Evolutionary conservation across 2,113 vertebrate species (phyloP).

Genomic region (Brienomyrus brachyistius): DNA sequence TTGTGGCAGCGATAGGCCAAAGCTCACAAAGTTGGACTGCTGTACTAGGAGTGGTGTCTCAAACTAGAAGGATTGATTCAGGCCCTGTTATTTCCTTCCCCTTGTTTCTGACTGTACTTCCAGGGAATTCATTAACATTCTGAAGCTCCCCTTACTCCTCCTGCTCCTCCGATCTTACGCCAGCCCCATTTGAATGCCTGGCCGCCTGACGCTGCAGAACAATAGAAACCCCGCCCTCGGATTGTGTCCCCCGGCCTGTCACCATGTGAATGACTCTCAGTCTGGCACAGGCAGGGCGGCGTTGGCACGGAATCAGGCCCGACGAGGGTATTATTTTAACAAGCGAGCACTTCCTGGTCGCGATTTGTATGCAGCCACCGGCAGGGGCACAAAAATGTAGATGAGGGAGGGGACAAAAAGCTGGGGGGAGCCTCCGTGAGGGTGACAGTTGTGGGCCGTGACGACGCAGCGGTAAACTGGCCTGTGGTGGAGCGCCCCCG

Average conservation of each 20-base stretch:
- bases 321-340: conserved; percentile 60
- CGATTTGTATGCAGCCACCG: conserved; percentile 47
- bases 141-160: conserved; percentile 20
- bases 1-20: conserved; percentile 38
- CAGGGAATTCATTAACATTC: conserved; percentile 49
- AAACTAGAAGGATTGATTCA: conserved; percentile 46
- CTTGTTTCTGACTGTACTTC: conserved; percentile 37
- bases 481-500: neutral
- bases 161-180: conserved; percentile 16
- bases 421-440: conserved; percentile 39
- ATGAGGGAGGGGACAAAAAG: conserved; percentile 52
- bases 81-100: conserved; percentile 37
- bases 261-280: conserved; percentile 32
- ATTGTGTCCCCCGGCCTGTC: conserved; percentile 37
- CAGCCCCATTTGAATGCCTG: conserved; percentile 32
- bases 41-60: conserved; percentile 44
- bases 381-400: conserved; percentile 49
- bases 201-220: conserved; percentile 47
- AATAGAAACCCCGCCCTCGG: conserved; percentile 55
- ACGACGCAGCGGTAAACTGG: conserved; percentile 40
- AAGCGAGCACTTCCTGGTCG: conserved; percentile 55
- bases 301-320: conserved; percentile 42
- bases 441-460: conserved; percentile 35
- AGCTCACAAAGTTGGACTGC: conserved; percentile 55
- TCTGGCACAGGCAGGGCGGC: conserved; percentile 35